Percentiles rank a stretch among this genome's conserved stretches.
Conservation (phyloP, 2,113 vertebrate genomes). For the Andinoacara biseriatus region DNA sequence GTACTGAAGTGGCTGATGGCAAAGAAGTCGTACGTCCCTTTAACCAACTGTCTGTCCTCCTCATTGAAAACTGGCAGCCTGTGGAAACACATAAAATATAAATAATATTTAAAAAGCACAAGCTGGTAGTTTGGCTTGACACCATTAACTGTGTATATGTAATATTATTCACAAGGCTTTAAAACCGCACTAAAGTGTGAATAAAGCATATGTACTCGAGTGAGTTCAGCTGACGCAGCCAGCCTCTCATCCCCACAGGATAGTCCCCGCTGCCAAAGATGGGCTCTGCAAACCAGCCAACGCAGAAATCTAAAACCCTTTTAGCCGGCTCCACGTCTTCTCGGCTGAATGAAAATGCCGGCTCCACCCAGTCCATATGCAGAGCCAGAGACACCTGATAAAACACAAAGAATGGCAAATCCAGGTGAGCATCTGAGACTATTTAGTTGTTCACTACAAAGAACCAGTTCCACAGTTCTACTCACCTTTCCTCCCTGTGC, state of each 20-base stretch:
- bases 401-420: not conserved
- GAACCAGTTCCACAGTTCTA: not conserved
- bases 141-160: not conserved
- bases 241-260: conserved; percentile 88
- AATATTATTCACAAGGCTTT: not conserved
- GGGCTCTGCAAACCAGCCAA: conserved; percentile 95
- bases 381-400: conserved; percentile 87
- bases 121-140: not conserved
- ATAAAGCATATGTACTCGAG: conserved; percentile 66
- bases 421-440: not conserved
- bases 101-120: not conserved
- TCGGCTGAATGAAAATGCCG: conserved; percentile 89
- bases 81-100: conserved; percentile 2
- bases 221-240: conserved; percentile 85
- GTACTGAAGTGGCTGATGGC: conserved; percentile 94
- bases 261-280: conserved; percentile 94
- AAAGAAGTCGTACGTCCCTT: conserved; percentile 93
- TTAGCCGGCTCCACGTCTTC: conserved; percentile 87
- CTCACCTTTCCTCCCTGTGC: conserved; percentile 85
- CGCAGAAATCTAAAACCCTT: conserved; percentile 88
- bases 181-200: not conserved
- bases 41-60: conserved; percentile 83
- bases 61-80: conserved; percentile 90
- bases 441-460: not conserved
- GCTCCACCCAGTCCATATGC: conserved; percentile 94